Percentiles rank a stretch among this genome's conserved stretches.
phyloP scores from a whole-genome alignment of 2,113 vertebrate genomes.

The Saccopteryx bilineata region DNA sequence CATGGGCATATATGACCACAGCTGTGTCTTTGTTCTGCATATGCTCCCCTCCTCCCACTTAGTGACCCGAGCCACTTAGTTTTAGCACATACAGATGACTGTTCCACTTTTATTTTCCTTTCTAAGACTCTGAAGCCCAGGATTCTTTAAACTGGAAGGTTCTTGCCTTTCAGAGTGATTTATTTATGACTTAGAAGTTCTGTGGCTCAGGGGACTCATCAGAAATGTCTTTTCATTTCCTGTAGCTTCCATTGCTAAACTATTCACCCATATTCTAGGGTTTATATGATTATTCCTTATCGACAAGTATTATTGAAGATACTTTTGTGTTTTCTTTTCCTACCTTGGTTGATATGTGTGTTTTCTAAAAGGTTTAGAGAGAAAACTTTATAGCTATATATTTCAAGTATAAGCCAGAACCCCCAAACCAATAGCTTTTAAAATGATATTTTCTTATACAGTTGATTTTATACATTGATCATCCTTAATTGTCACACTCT shows the following conservation, averaged over 20 bases:
- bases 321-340: neutral
- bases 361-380: neutral
- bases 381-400: neutral
- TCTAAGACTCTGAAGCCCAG: neutral
- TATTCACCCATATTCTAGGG: neutral
- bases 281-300: neutral
- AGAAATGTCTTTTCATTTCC: neutral
- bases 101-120: rapidly evolving
- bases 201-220: neutral
- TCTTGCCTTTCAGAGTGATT: neutral
- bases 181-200: neutral
- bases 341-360: neutral
- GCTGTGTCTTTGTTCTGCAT: neutral
- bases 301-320: neutral
- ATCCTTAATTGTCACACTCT: neutral
- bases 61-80: neutral
- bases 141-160: neutral
- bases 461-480: conserved; percentile 2
- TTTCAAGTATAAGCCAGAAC: neutral
- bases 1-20: neutral
- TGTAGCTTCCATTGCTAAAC: neutral
- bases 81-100: neutral
- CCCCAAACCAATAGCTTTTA: neutral
- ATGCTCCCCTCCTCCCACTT: neutral
- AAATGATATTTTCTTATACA: conserved; percentile 20